Evolutionary conservation across 2,113 vertebrate genomes (phyloP).

Genomic region (Capricornis sumatraensis): DNA sequence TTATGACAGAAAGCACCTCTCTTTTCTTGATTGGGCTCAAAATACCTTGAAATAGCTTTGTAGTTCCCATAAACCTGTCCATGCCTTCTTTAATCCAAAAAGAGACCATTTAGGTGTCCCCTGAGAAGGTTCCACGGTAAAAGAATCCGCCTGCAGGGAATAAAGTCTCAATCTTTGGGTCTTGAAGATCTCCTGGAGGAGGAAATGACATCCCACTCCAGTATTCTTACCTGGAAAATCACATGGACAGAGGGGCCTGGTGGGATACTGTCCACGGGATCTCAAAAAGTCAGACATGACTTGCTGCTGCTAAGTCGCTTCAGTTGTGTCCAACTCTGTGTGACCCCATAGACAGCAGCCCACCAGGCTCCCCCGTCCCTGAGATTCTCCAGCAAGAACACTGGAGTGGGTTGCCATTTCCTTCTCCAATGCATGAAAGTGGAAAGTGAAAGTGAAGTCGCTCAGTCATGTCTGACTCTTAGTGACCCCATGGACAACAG

Average conservation of each 20-base stretch:
- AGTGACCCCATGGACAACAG: no score
- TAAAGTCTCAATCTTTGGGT: neutral
- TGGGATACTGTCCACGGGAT: neutral
- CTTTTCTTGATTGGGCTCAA: neutral
- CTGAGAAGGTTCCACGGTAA: neutral
- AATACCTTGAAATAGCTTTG: neutral
- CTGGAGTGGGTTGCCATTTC: no score
- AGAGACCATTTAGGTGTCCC: conserved; percentile 57
- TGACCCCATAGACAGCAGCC: no score
- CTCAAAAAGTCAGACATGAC: neutral
- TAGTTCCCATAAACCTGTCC: neutral
- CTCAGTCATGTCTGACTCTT: no score
- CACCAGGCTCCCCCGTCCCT: no score
- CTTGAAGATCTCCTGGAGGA: neutral
- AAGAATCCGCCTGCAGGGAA: neutral
- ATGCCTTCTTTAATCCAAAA: neutral
- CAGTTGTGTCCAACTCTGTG: no score
- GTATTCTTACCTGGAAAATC: neutral
- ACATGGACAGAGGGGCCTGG: neutral
- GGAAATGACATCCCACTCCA: neutral
- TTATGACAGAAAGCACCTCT: neutral
- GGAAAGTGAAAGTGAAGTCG: no score
- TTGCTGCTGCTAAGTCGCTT: no score
- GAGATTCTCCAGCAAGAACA: no score
- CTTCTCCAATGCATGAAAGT: no score